These are phyloP conservation scores for Sphenodon punctatus DNA, from an alignment of 2,797 vertebrate species.

Conservation along the genomic window DNA sequence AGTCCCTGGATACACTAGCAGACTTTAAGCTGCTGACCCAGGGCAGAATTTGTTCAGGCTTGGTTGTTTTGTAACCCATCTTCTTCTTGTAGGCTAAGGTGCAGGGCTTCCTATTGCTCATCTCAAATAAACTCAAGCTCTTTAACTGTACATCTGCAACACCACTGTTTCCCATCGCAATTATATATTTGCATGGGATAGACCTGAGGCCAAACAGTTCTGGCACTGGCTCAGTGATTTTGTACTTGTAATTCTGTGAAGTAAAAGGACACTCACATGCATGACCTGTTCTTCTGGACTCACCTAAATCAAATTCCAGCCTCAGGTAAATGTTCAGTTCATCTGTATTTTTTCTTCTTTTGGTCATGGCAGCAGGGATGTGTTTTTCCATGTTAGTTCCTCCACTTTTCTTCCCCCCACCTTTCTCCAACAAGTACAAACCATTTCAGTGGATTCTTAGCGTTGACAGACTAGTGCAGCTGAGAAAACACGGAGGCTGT, in stretches of 20 bases:
- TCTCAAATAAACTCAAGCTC: neutral
- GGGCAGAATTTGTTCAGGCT: accelerated
- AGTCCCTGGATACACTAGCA: accelerated
- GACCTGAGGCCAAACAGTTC: slow-evolving; percentile 62
- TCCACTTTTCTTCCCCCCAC: neutral
- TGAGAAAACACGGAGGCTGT: slow-evolving; percentile 52
- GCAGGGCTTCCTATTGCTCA: accelerated
- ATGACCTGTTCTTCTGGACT: slow-evolving; percentile 80
- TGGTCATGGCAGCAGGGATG: too few species aligned
- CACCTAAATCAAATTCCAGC: slow-evolving; percentile 28
- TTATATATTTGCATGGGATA: slow-evolving; percentile 59
- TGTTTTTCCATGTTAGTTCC: neutral
- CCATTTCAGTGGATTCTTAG: slow-evolving; percentile 25
- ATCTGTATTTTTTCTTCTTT: slow-evolving; percentile 26
- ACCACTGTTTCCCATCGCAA: slow-evolving; percentile 7
- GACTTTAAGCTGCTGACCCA: neutral
- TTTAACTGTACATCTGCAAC: neutral
- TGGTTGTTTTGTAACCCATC: accelerated
- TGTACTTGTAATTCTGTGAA: slow-evolving; percentile 45
- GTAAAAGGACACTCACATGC: slow-evolving; percentile 67
- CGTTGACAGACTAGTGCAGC: slow-evolving; percentile 40
- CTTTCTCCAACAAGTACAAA: slow-evolving; percentile 29
- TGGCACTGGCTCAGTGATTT: slow-evolving; percentile 49
- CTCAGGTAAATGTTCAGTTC: slow-evolving; percentile 39
- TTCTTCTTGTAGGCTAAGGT: neutral